phyloP scores from a whole-genome alignment of 2,888 invertebrate genomes.

The Panorpa germanica region DNA sequence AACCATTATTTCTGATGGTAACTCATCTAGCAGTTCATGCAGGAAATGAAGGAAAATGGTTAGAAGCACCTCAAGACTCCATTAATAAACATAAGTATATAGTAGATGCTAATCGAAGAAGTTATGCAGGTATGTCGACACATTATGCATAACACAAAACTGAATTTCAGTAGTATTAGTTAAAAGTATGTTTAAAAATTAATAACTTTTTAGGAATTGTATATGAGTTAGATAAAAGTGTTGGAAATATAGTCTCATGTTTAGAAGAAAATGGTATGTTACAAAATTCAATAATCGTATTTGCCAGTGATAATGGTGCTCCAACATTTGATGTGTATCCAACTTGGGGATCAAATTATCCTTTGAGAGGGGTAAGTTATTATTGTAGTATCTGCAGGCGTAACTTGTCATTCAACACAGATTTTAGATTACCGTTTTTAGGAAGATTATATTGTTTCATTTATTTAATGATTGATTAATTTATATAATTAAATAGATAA shows the following conservation, averaged over 20 bases:
- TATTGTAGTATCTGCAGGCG: too few relatives aligned
- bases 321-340: slow-evolving; percentile 49
- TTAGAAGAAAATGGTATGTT: slow-evolving; percentile 47
- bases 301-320: slow-evolving; percentile 78
- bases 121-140: slow-evolving; percentile 47
- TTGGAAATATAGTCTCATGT: slow-evolving; percentile 55
- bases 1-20: slow-evolving; percentile 61
- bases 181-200: too few relatives aligned
- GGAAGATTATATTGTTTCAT: too few relatives aligned
- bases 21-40: slow-evolving; percentile 67
- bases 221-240: slow-evolving; percentile 64
- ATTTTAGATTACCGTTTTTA: too few relatives aligned
- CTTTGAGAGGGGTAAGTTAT: slow-evolving; percentile 48
- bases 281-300: slow-evolving; percentile 65
- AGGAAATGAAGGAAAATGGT: slow-evolving; percentile 41
- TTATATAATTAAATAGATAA: slow-evolving; percentile 41
- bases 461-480: slow-evolving; percentile 11
- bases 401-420: too few relatives aligned
- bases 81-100: slow-evolving; percentile 48
- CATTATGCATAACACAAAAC: too few relatives aligned
- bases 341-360: slow-evolving; percentile 64
- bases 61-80: slow-evolving; percentile 56
- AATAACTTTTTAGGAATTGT: slow-evolving; percentile 49
- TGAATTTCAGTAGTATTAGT: too few relatives aligned
- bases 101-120: slow-evolving; percentile 38